Conservation (phyloP, 2,888 invertebrate genomes). For the Pherbina coryleti region DNA sequence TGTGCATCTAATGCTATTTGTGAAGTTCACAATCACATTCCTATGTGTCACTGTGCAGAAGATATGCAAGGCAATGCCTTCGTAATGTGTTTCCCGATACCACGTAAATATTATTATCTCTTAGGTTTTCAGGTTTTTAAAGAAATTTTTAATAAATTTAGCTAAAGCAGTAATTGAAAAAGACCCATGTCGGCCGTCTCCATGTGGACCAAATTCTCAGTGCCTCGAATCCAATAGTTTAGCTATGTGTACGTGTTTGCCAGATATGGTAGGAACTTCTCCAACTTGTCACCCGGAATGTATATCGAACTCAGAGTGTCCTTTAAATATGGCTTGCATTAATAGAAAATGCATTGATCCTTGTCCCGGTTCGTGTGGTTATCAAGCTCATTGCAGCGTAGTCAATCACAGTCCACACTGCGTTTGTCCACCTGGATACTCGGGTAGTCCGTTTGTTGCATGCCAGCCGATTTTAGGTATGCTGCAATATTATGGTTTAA, state of each 20-base stretch:
- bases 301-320: constrained; percentile 78
- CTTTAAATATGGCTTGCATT: constrained; percentile 77
- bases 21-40: constrained; percentile 79
- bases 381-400: constrained; percentile 77
- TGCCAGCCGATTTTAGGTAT: constrained; percentile 68
- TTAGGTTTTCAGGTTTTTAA: background rate
- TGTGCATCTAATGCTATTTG: constrained; percentile 81
- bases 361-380: constrained; percentile 80
- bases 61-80: constrained; percentile 78
- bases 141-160: background rate
- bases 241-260: constrained; percentile 76
- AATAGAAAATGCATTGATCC: constrained; percentile 80
- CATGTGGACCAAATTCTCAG: constrained; percentile 79
- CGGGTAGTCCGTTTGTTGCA: constrained; percentile 75
- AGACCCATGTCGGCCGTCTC: constrained; percentile 78
- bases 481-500: background rate
- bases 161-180: constrained; percentile 49
- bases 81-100: constrained; percentile 70
- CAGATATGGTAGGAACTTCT: constrained; percentile 77
- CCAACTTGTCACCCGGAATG: constrained; percentile 81
- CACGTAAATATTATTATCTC: constrained; percentile 41
- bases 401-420: constrained; percentile 82
- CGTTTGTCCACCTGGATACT: constrained; percentile 75
- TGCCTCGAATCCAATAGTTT: constrained; percentile 75
- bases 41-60: constrained; percentile 74